These are phyloP conservation scores for Melitaea cinxia DNA, from an alignment of 1,140 invertebrate species.

Conservation along the genomic window DNA sequence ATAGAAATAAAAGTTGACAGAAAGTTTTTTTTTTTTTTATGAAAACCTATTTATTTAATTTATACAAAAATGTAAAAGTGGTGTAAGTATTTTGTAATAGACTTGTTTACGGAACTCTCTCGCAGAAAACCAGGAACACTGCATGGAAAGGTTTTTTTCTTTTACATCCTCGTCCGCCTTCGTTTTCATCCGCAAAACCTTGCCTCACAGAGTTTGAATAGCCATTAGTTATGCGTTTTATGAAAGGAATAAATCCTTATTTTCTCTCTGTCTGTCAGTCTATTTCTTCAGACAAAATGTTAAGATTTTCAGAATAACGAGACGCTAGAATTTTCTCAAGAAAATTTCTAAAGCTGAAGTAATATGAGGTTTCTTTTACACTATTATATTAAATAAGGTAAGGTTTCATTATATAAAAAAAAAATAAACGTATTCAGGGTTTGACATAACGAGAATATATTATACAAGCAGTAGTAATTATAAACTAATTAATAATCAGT, in stretches of 20 bases:
- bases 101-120: constrained; percentile 19
- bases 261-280: constrained; percentile 41
- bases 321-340: constrained; percentile 15
- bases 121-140: constrained; percentile 23
- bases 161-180: constrained; percentile 36
- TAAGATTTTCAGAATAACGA: constrained; percentile 35
- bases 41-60: not conserved
- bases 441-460: too few species aligned
- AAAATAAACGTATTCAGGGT: too few species aligned
- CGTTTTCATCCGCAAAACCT: constrained; percentile 42
- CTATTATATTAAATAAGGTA: constrained; percentile 5
- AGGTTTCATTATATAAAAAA: not conserved
- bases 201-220: constrained; percentile 45
- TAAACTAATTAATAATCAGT: too few species aligned
- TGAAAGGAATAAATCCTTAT: constrained; percentile 47
- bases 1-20: not conserved
- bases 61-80: not conserved
- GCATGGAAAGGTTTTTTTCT: constrained; percentile 29
- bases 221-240: constrained; percentile 46
- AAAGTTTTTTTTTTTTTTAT: not conserved
- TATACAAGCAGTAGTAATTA: too few species aligned
- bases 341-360: constrained; percentile 25
- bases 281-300: constrained; percentile 41
- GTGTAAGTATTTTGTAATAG: constrained; percentile 1
- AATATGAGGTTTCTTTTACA: constrained; percentile 11